Base-by-base conservation (phyloP, 2,888 invertebrate species). In the Hypercompe scribonia region DNA sequence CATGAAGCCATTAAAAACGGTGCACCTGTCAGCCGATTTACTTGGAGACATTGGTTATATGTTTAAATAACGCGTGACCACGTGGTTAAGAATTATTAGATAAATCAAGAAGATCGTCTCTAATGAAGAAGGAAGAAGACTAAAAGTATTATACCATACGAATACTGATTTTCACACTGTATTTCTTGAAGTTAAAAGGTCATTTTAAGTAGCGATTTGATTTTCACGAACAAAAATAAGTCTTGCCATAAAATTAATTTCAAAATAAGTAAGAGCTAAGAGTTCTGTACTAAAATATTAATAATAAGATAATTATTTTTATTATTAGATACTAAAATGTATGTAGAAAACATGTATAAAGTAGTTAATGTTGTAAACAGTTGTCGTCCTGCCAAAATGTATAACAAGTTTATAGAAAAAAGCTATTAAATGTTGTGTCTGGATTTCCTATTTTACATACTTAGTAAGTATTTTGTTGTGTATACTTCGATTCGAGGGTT, bases 41-140 rank as follows among this genome's bases (percentile, higher is more conserved):
- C 96, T 77, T 96, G 97, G 90, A 95, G 93, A 82, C 97, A 97
- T 84, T 97, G 97, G 97, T 93, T 97, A 10, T 97, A 97, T 81
- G 96, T 97, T 36, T 97, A 96, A 96, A 76, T 31, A 33, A 8
- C 18, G 5, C 31, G 3, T 61, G 28, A 5, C 1, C 31, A 61
- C 28, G 31, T 61, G 31, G 31, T 61, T 61, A 7, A 18, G 18
- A 31, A 61, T 31, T 61, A 8, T 31, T 61, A 24, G 24, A 66
- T 33, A 24, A 46, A 46, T 33, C 54, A n/a, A 34, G 36, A 18
- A 65, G 64, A 50, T 46, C 8, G 68, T 54, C 68, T 54, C 34
- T 68, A 31, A 66, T 61, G 18, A 31, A 61, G 18, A 61, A 15
- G 3, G 61, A 2, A 61, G 31, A 61, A 18, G 18, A 8, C n/a